A percentile compares a stretch with the other conserved stretches of the same genome.
phyloP scores from a whole-genome alignment of 2,888 invertebrate genomes.

The Limnephilus auricula region DNA sequence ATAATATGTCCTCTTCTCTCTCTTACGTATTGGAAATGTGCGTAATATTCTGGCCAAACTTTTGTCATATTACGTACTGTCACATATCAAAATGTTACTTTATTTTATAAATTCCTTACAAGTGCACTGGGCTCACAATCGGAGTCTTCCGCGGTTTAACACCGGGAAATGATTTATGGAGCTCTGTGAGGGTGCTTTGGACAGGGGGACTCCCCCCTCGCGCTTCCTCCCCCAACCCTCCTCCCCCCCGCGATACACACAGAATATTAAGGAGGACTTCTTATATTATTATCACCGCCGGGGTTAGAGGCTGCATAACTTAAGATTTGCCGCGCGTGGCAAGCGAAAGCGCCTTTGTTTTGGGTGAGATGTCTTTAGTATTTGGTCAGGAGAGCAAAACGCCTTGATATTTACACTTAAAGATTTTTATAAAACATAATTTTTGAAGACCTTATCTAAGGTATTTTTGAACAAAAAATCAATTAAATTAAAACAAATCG shows the following conservation, averaged over 20 bases:
- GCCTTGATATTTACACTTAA: neutral
- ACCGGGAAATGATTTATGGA: slow-evolving; percentile 39
- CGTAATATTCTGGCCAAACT: too few species aligned
- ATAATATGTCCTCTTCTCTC: too few species aligned
- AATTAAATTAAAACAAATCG: too few species aligned
- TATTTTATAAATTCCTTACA: neutral
- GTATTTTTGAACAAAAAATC: neutral
- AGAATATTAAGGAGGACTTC: slow-evolving; percentile 40
- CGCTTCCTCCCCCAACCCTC: neutral
- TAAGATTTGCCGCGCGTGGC: neutral
- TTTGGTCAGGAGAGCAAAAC: neutral
- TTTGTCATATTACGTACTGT: too few species aligned
- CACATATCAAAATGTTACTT: too few species aligned
- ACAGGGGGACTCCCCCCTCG: neutral
- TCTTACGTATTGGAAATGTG: too few species aligned
- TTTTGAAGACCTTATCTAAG: too few species aligned
- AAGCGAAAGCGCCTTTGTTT: neutral
- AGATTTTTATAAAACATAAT: neutral
- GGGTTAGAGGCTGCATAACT: neutral
- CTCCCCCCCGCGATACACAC: neutral
- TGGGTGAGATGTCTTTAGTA: neutral
- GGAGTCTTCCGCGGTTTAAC: slow-evolving; percentile 37
- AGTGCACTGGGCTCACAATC: slow-evolving; percentile 11
- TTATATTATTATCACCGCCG: neutral
- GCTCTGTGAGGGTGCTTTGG: slow-evolving; percentile 3